A percentile compares a stretch with the other conserved stretches of the same genome.
Conservation (phyloP, 2,888 invertebrate species). For the Octodonta nipae region DNA sequence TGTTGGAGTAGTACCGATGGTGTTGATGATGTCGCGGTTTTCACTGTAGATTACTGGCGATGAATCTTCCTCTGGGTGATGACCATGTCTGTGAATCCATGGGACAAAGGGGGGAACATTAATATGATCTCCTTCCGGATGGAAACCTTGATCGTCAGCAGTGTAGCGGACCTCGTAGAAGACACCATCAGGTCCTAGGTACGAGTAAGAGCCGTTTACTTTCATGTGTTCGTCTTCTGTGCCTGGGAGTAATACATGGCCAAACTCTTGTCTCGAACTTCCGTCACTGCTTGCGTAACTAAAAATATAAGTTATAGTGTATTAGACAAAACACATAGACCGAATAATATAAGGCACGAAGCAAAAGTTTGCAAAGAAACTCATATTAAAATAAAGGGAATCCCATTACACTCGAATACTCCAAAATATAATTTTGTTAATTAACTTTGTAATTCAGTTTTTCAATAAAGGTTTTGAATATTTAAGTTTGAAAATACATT, state of each 20-base stretch:
- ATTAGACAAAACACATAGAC: too few relatives aligned
- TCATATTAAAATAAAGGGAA: too few relatives aligned
- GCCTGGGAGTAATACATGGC: slow-evolving; percentile 15
- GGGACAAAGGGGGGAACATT: slow-evolving; percentile 24
- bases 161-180: slow-evolving; percentile 34
- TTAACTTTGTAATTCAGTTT: too few relatives aligned
- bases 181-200: slow-evolving; percentile 36
- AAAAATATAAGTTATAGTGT: slow-evolving; percentile 6
- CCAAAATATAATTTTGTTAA: too few relatives aligned
- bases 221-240: slow-evolving; percentile 20
- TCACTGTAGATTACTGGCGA: not conserved
- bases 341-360: too few relatives aligned
- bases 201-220: slow-evolving; percentile 36
- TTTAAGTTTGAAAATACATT: too few relatives aligned
- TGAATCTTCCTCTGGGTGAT: not conserved
- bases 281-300: slow-evolving; percentile 26
- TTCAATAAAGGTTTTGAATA: too few relatives aligned
- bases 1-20: not conserved
- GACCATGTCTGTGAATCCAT: slow-evolving; percentile 14
- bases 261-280: slow-evolving; percentile 21
- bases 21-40: not conserved
- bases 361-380: too few relatives aligned
- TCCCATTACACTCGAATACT: too few relatives aligned
- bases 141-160: slow-evolving; percentile 36
- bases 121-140: slow-evolving; percentile 22